Evolutionary conservation across 2,888 invertebrate species (phyloP).

Genomic region (Phytoseiulus persimilis): DNA sequence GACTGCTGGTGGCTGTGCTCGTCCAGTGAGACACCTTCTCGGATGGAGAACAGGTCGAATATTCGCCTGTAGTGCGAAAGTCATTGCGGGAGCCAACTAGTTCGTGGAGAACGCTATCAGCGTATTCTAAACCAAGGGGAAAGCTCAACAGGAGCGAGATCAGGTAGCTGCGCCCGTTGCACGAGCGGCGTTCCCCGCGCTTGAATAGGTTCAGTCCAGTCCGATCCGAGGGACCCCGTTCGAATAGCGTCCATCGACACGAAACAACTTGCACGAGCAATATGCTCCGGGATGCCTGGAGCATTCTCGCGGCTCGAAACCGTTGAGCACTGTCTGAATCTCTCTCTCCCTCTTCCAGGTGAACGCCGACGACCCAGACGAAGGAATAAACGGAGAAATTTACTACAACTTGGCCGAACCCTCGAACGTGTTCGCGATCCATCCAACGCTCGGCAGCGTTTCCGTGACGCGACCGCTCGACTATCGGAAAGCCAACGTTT

Average conservation of each 20-base stretch:
- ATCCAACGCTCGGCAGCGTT: constrained; percentile 81
- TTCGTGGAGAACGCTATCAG: not conserved
- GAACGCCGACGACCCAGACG: constrained; percentile 86
- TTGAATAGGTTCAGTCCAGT: not conserved
- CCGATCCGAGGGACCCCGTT: no score
- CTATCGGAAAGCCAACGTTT: constrained; percentile 62
- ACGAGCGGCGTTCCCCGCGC: not conserved
- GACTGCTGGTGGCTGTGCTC: not conserved
- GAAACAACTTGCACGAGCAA: no score
- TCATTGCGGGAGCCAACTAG: not conserved
- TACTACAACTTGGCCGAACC: constrained; percentile 81
- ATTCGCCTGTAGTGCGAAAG: not conserved
- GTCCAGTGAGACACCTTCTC: not conserved
- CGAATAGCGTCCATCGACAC: no score
- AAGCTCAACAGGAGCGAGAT: not conserved
- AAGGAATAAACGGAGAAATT: constrained; percentile 89
- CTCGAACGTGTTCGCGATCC: constrained; percentile 78
- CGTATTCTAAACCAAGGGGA: not conserved
- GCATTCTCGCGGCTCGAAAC: no score
- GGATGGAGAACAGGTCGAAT: not conserved
- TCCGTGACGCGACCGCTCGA: constrained; percentile 67
- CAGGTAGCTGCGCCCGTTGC: not conserved
- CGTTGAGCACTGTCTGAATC: no score
- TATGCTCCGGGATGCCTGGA: no score
- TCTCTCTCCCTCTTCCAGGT: constrained; percentile 51